Percentiles rank a stretch among this genome's conserved stretches.
Evolutionary conservation across 2,113 vertebrate genomes (phyloP).

Genomic region (Sitta europaea): DNA sequence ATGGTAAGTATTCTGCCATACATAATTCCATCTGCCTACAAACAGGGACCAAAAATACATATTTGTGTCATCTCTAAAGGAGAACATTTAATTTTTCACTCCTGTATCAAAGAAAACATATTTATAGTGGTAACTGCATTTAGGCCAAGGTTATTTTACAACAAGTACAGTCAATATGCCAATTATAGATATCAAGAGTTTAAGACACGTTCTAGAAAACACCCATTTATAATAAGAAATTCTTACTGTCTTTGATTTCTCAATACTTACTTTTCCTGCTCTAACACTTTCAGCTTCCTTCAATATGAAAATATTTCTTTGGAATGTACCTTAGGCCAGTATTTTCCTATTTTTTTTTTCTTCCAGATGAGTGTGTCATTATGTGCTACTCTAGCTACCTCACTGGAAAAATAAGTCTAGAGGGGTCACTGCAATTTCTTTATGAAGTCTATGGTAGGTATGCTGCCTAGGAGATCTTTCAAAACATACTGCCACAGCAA

Average conservation of each 20-base stretch:
- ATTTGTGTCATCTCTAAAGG: neutral
- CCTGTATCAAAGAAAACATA: neutral
- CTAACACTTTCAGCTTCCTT: neutral
- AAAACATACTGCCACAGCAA: neutral
- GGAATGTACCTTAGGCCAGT: neutral
- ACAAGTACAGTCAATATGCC: neutral
- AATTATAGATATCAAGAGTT: neutral
- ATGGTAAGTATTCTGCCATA: neutral
- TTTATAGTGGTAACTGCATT: neutral
- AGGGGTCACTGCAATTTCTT: neutral
- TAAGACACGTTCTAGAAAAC: neutral
- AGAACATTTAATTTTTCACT: neutral
- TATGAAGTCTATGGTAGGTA: neutral
- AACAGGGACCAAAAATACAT: conserved; percentile 1
- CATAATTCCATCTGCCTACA: conserved; percentile 5
- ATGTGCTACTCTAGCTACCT: neutral
- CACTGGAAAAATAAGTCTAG: neutral
- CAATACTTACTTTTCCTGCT: neutral
- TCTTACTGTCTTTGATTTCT: neutral
- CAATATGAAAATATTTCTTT: neutral
- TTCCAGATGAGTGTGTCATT: neutral
- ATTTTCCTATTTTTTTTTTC: neutral
- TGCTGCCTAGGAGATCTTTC: neutral
- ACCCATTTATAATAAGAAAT: neutral
- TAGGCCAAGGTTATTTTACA: neutral